Conservation (phyloP, 1,140 invertebrate genomes). For the Neocloeon triangulifer region DNA sequence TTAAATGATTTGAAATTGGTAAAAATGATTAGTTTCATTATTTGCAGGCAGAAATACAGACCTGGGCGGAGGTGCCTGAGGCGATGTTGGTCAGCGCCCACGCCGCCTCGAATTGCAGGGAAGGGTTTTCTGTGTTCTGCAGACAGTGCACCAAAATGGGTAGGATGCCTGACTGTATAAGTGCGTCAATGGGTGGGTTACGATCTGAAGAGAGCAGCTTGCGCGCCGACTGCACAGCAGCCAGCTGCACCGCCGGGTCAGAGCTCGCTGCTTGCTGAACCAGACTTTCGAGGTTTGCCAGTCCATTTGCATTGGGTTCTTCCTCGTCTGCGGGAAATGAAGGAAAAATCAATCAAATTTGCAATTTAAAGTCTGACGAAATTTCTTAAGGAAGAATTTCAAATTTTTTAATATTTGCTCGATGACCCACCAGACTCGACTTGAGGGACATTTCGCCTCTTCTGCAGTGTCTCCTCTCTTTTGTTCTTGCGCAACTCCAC, state of each 20-base stretch:
- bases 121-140: conserved; percentile 54
- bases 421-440: conserved; percentile 57
- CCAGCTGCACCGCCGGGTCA: conserved; percentile 46
- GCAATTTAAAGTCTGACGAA: conserved; percentile 5
- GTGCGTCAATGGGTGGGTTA: conserved; percentile 95
- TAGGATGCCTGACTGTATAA: conserved; percentile 83
- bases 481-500: conserved; percentile 93
- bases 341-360: conserved; percentile 2
- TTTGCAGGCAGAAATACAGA: too few relatives aligned
- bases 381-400: conserved; percentile 1
- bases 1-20: too few relatives aligned
- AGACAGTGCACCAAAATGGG: conserved; percentile 84
- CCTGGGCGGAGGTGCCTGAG: conserved; percentile 82
- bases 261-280: conserved; percentile 48
- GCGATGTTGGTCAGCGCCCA: conserved; percentile 99
- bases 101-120: conserved; percentile 93
- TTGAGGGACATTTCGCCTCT: conserved; percentile 79
- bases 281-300: conserved; percentile 40
- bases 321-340: conserved; percentile 39
- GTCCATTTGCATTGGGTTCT: conserved; percentile 49
- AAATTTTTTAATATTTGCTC: too few relatives aligned
- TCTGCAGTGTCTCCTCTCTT: conserved; percentile 85
- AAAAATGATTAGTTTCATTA: too few relatives aligned
- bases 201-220: conserved; percentile 91
- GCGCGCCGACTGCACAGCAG: conserved; percentile 65